Evolutionary conservation across 1,140 invertebrate genomes (phyloP).

Genomic region (Pinna nobilis): DNA sequence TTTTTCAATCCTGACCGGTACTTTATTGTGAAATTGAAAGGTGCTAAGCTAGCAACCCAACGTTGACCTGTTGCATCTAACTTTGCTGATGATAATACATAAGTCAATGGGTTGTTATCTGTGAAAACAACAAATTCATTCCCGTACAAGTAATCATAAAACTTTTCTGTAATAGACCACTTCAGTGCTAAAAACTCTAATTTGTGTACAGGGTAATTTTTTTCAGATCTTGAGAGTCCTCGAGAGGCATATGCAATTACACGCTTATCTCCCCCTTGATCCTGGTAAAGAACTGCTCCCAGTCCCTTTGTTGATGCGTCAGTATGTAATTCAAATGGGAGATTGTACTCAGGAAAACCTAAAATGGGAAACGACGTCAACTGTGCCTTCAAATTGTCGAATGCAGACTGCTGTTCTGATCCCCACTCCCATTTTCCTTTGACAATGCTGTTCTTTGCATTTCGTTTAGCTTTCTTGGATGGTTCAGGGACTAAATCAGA

Average conservation of each 20-base stretch:
- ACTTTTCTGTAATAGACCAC: slow-evolving; percentile 15
- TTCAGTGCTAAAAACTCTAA: slow-evolving; percentile 32
- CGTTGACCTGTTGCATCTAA: slow-evolving; percentile 29
- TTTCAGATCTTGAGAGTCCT: slow-evolving; percentile 25
- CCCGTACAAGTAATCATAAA: slow-evolving; percentile 5
- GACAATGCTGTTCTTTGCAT: neutral
- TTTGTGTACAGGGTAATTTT: slow-evolving; percentile 32
- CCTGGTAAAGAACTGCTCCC: slow-evolving; percentile 59
- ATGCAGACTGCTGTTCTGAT: slow-evolving; percentile 28
- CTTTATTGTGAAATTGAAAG: slow-evolving; percentile 28
- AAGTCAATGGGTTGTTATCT: slow-evolving; percentile 31
- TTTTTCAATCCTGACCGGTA: slow-evolving; percentile 35
- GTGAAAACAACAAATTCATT: neutral
- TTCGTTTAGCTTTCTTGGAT: slow-evolving; percentile 12
- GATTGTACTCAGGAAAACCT: slow-evolving; percentile 31
- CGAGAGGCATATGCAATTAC: slow-evolving; percentile 43
- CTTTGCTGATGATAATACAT: slow-evolving; percentile 30
- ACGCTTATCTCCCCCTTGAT: slow-evolving; percentile 38
- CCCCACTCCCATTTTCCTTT: slow-evolving; percentile 29
- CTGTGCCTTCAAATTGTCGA: slow-evolving; percentile 39
- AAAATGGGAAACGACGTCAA: slow-evolving; percentile 40
- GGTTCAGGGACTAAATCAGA: slow-evolving; percentile 35
- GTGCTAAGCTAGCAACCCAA: slow-evolving; percentile 27
- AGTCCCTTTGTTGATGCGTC: slow-evolving; percentile 50
- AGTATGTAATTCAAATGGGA: slow-evolving; percentile 39